Base-by-base conservation (phyloP, 2,888 invertebrate species). In the Coleophora deauratella region DNA sequence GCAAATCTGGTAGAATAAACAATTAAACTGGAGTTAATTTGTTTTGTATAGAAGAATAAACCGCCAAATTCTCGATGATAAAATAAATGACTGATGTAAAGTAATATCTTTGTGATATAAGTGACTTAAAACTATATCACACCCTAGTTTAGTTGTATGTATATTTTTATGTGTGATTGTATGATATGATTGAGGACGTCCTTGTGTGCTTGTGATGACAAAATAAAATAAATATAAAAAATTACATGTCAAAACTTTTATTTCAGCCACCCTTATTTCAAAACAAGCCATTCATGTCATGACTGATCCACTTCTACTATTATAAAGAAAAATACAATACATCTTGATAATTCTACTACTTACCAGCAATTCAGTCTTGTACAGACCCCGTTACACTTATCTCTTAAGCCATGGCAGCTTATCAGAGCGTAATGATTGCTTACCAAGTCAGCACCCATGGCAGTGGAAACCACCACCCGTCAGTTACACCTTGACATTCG, bases 41-140 rank as follows among this genome's bases (percentile, higher is more conserved):
- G 21, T 21, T 21, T 21, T 21, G 21, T 21, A 21, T 21, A 21
- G 21, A 21, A 21, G 21, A 21, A 21, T 21, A 6, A 21, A 73
- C 69, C 70, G 77, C 77, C 79, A 75, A 69, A 72, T 72, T 76
- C 66, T 66, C 61, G 65, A 69, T 21, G 21, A 21, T 37, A 36
- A 66, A 65, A 66, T 69, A 74, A 73, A 81, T 68, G 85, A 85
- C 85, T 85, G 85, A 85, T 82, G 81, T 82, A 75, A 78, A 72
- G 74, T 74, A 65, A 62, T 63, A 67, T 68, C 67, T 73, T 70
- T 72, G 85, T 82, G 84, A 81, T 82, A 77, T 80, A 66, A 72
- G 21, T 21, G 21, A 21, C 21, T 21, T 70, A 59, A 63, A 62
- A 72, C 76, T 78, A 62, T 80, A 74, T 84, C 79, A 77, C 75